phyloP scores from a whole-genome alignment of 2,888 invertebrate species.

The Graphium colonna region DNA sequence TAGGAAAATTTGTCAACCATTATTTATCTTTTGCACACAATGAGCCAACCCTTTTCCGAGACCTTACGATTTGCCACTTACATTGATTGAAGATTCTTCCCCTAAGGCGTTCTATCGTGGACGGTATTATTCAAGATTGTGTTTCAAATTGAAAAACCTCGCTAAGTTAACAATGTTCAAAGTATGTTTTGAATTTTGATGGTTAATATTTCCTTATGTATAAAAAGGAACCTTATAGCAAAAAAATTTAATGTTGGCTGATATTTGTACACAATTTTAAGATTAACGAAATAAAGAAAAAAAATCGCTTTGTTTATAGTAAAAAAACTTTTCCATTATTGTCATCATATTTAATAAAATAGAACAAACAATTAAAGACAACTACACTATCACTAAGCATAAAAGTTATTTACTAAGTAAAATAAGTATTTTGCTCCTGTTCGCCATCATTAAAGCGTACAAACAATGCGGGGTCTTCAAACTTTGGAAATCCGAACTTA shows the following conservation, averaged over 20 bases:
- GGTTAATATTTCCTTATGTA: background rate
- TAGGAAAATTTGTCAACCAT: conserved; percentile 16
- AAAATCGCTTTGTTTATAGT: no score
- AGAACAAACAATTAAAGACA: no score
- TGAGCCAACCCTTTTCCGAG: conserved; percentile 12
- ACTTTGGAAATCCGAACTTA: conserved; percentile 46
- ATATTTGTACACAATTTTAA: no score
- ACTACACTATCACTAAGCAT: no score
- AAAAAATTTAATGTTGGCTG: no score
- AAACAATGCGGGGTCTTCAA: conserved; percentile 25
- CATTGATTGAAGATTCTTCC: conserved; percentile 15
- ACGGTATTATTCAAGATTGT: conserved; percentile 2
- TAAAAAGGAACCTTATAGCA: no score
- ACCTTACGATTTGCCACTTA: conserved; percentile 19
- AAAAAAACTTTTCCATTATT: no score
- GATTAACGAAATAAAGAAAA: no score
- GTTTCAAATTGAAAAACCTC: conserved; percentile 3
- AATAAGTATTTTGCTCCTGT: no score
- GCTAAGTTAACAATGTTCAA: background rate
- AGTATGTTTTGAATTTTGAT: background rate
- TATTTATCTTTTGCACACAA: conserved; percentile 20
- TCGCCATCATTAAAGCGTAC: conserved; percentile 8
- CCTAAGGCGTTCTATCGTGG: conserved; percentile 1
- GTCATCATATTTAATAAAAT: no score
- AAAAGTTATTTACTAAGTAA: no score